Conservation (phyloP, 2,113 vertebrate species). For the Dicentrarchus labrax region DNA sequence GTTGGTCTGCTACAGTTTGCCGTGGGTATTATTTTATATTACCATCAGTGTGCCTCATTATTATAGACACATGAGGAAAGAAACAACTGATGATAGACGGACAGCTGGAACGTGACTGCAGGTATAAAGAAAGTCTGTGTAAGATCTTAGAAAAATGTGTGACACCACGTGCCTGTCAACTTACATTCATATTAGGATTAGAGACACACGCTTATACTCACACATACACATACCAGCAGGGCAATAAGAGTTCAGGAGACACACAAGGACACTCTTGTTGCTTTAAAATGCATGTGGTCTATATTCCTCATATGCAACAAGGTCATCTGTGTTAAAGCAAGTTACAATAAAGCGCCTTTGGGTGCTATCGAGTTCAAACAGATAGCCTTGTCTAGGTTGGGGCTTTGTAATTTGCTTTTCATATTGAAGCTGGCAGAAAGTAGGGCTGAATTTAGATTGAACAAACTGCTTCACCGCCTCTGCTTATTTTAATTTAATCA, state of each 20-base stretch:
- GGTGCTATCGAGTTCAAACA: constrained; percentile 4
- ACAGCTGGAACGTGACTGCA: constrained; percentile 29
- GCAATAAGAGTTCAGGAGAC: not conserved
- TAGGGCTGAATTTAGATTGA: not conserved
- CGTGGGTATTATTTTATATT: not conserved
- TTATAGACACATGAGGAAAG: not conserved
- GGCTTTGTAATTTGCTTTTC: constrained; percentile 20
- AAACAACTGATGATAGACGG: constrained; percentile 31
- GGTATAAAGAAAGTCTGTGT: constrained; percentile 24
- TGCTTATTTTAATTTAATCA: constrained; percentile 16
- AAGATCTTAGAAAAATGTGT: not conserved
- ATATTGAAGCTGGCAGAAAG: not conserved
- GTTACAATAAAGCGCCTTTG: constrained; percentile 6
- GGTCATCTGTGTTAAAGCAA: constrained; percentile 16
- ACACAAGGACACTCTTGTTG: constrained; percentile 26
- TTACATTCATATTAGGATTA: constrained; percentile 2
- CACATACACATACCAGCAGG: not conserved
- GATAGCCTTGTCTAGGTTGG: not conserved
- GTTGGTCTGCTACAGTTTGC: not conserved
- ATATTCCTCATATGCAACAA: constrained; percentile 33
- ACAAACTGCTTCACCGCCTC: not conserved
- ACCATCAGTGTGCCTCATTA: not conserved
- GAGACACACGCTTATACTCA: not conserved
- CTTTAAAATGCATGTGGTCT: constrained; percentile 23
- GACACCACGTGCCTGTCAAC: constrained; percentile 23